Evolutionary conservation across 2,797 vertebrate genomes (phyloP), one percentile per base, ranked within the genome.

Genomic region (Spinus olivaceus): DNA sequence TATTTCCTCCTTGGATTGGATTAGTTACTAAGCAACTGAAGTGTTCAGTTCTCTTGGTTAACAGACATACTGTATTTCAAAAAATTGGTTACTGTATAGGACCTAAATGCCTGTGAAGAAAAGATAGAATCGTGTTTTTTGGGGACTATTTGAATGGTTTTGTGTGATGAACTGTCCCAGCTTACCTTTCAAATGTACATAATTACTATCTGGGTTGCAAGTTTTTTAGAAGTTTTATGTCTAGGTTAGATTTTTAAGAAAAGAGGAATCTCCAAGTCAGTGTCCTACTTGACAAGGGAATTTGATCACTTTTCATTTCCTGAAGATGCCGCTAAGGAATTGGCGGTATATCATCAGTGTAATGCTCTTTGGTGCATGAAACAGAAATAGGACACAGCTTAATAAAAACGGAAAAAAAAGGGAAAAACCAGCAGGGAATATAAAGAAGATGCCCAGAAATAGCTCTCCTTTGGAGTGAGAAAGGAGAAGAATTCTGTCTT

Each of bases 21-120:
- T 98, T 97, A 98, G 98, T 98, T 98, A 97, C 98, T 97, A 98
- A 96, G 98, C 98, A 98, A 98, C 98, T 90, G 94, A 97, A 97
- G 94, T 95, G 96, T 97, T 98, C 97, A 94, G 95, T 97, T 97
- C 97, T 97, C 95, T 95, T 97, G 96, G 97, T 97, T 98, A 98
- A 97, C 96, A 97, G 97, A 87, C 90, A 86, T 92, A 96, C 93
- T 89, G 90, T 95, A 94, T 96, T 95, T 95, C 95, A 96, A 73
- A 88, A 94, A 96, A 88, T 80, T 42, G 27, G 93, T 90, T 93
- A 95, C 90, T 91, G 71, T 91, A 83, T 76, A 77, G 88, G 83
- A 73, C 78, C 57, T 73, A 81, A 50, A 63, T 19, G 30, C 72
- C 87, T 2, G 0, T n/a, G 57, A 15, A 81, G 63, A 61, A 86